These are phyloP conservation scores for Penaeus indicus DNA, from an alignment of 1,140 invertebrate species.

Conservation along the genomic window DNA sequence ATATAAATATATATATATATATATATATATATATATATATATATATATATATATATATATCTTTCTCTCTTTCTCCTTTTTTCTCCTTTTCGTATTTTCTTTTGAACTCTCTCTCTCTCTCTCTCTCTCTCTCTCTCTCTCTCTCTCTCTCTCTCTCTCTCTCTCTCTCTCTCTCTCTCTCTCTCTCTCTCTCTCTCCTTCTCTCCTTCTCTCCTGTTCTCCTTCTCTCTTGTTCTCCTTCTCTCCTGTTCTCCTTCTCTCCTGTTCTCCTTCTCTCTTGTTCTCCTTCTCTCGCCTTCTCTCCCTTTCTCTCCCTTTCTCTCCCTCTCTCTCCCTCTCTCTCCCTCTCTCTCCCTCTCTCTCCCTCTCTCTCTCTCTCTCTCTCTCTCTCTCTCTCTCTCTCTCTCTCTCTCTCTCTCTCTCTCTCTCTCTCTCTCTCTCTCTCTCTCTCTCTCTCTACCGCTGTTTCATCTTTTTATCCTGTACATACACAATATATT, in stretches of 20 bases:
- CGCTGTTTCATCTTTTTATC: too few species aligned
- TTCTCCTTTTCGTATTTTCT: background rate
- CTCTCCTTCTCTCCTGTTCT: background rate
- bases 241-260: too few species aligned
- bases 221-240: background rate
- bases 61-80: background rate
- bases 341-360: slow-evolving; percentile 39
- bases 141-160: slow-evolving; percentile 43
- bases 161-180: slow-evolving; percentile 25
- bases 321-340: slow-evolving; percentile 36
- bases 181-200: background rate
- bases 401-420: background rate
- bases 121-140: slow-evolving; percentile 40
- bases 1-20: too few species aligned
- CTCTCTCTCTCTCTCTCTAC: too few species aligned
- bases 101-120: slow-evolving; percentile 1
- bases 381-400: slow-evolving; percentile 3
- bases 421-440: background rate
- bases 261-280: too few species aligned
- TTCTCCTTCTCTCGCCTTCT: background rate
- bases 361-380: slow-evolving; percentile 31
- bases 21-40: too few species aligned
- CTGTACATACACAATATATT: too few species aligned
- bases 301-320: slow-evolving; percentile 22
- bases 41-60: too few species aligned